Conservation (phyloP, 2,888 invertebrate species). For the Drosophila anceps region DNA sequence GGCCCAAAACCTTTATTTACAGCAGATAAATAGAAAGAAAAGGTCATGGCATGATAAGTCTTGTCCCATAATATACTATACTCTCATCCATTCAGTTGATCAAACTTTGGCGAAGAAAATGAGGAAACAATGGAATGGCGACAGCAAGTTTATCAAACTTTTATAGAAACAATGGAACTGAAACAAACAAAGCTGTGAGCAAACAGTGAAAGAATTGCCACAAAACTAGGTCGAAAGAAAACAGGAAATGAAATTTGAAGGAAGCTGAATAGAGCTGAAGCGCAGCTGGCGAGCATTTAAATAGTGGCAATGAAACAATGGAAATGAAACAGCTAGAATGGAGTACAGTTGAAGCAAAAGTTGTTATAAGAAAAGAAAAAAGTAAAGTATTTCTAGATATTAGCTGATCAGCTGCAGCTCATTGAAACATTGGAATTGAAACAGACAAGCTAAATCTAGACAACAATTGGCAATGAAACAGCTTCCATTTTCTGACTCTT, state of each 20-base stretch:
- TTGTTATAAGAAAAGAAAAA: neutral
- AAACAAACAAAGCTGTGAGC: neutral
- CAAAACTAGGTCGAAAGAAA: neutral
- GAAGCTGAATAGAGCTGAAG: neutral
- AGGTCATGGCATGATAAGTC: constrained; percentile 46
- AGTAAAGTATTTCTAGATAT: neutral
- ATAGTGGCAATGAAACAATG: neutral
- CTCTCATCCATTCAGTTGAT: constrained; percentile 14
- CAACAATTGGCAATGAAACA: neutral
- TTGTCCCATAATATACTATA: constrained; percentile 24
- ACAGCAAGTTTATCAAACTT: neutral
- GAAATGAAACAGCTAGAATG: neutral
- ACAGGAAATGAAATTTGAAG: neutral
- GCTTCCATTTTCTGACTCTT: no score
- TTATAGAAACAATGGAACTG: constrained; percentile 4
- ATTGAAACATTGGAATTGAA: constrained; percentile 4
- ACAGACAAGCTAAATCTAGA: neutral
- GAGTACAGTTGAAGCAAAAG: no score
- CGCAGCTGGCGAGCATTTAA: neutral
- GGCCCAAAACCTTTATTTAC: constrained; percentile 25
- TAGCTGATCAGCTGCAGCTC: neutral
- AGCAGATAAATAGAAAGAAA: constrained; percentile 16
- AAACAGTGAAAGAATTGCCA: neutral
- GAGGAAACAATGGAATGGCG: constrained; percentile 2
- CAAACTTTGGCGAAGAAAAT: constrained; percentile 10